A percentile compares a stretch with the other conserved stretches of the same genome.
Conservation (phyloP, 2,797 vertebrate species). For the Mormyrus hasselquistii region DNA sequence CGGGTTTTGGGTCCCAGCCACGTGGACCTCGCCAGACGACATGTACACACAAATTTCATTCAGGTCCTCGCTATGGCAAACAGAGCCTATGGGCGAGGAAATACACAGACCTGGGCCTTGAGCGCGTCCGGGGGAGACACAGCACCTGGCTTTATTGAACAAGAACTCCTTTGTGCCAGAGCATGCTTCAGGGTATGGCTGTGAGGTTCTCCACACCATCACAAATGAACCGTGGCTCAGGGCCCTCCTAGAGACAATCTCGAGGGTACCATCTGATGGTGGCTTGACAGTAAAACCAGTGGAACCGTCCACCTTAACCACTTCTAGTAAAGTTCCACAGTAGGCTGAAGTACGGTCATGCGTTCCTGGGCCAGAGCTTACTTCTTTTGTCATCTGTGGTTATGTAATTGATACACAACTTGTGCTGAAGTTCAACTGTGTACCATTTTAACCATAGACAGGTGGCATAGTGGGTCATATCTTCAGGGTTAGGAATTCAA, state of each 20-base stretch:
- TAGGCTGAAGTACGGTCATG: background rate
- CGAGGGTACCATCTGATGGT: background rate
- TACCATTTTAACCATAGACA: background rate
- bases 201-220: background rate
- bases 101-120: background rate
- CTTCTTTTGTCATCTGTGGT: background rate
- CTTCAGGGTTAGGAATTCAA: background rate
- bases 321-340: background rate
- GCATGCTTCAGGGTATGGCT: background rate
- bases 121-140: background rate
- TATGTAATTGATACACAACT: background rate
- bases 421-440: background rate
- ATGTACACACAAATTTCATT: background rate
- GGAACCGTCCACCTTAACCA: background rate
- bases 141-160: background rate
- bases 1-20: constrained; percentile 33
- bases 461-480: background rate
- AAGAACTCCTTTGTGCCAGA: background rate
- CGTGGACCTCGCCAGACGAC: constrained; percentile 22
- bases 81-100: background rate
- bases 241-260: background rate
- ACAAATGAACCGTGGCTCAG: background rate
- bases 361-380: background rate
- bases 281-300: background rate
- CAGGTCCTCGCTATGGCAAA: background rate